A percentile compares a stretch with the other conserved stretches of the same genome.
phyloP scores from a whole-genome alignment of 2,113 vertebrate species.

The Pterocles orientalis region DNA sequence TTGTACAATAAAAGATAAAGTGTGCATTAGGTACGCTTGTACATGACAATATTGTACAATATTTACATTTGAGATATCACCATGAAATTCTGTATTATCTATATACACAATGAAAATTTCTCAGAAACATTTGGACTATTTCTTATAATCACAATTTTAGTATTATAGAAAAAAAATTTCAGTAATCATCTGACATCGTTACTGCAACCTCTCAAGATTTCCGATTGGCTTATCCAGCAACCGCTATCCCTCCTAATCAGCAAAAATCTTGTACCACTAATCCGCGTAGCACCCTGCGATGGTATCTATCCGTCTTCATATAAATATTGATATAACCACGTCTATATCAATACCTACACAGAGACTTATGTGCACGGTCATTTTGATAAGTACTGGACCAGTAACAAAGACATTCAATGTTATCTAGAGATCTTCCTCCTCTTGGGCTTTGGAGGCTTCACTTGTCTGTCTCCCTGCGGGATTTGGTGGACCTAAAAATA shows the following conservation, averaged over 20 bases:
- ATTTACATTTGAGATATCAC: conserved; percentile 97
- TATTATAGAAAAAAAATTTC: conserved; percentile 96
- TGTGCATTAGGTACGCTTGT: conserved; percentile 99
- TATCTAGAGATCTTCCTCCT: conserved; percentile 99
- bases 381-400: conserved; percentile 74
- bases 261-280: conserved; percentile 75
- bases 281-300: conserved; percentile 79
- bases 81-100: conserved; percentile 97
- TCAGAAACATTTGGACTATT: conserved; percentile 99
- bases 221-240: conserved; percentile 85
- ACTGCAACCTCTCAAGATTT: conserved; percentile 80
- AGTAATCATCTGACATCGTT: conserved; percentile 88
- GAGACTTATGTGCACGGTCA: conserved; percentile 68
- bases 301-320: conserved; percentile 70
- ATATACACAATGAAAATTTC: conserved; percentile 99
- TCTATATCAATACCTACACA: conserved; percentile 70
- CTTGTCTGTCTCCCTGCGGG: conserved; percentile 92
- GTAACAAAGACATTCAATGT: conserved; percentile 89
- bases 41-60: conserved; percentile 98
- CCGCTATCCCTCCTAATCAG: conserved; percentile 75
- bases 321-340: conserved; percentile 66
- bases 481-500: conserved; percentile 86
- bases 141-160: conserved; percentile 92
- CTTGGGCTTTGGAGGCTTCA: conserved; percentile 97
- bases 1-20: conserved; percentile 99